Evolutionary conservation across 2,888 invertebrate species (phyloP), one percentile per base, ranked within the genome.

Genomic region (Melanchra persicariae): DNA sequence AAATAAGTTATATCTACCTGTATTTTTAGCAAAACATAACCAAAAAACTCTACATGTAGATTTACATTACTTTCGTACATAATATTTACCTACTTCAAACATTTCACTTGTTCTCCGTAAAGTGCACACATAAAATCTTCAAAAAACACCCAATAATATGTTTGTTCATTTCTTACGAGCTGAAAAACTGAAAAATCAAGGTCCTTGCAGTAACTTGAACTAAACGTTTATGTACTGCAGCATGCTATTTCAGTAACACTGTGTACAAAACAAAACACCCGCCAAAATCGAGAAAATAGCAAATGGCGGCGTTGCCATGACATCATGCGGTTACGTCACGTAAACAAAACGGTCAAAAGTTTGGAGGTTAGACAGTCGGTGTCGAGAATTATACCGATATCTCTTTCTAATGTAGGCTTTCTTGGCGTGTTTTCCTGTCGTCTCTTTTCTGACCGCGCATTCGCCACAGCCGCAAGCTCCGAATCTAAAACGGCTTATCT

Each of bases 261-360:
- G 59, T 64, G 22, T 77, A 65, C 64, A 70, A 67, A 79, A 83
- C 80, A 74, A 84, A 83, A 76, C 79, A 52, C 82, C 82, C 85
- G 83, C 86, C 81, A 79, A 79, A 85, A 74, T 79, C 73, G 68
- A 66, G 62, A 80, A 81, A 81, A 65, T 74, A 79, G 74, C 73
- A 79, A 80, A 86, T 81, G 83, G 77, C 82, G 75, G 81, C 88
- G 91, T 93, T 93, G 86, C 91, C 92, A 94, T 95, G 94, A 94
- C 93, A 93, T 94, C 94, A 94, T 92, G 90, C 81, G 89, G 88
- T 92, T 92, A 91, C 92, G 90, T 93, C 92, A 92, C 74, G 84
- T 90, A 91, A 91, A 92, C 90, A 93, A 90, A 87, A 84, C 76
- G 82, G 74, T 80, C 77, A 84, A 83, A 84, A 77, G 73, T 84